A percentile compares a stretch with the other conserved stretches of the same genome.
Conservation (phyloP, 2,888 invertebrate genomes). For the Lepidocyrtinus sp. region DNA sequence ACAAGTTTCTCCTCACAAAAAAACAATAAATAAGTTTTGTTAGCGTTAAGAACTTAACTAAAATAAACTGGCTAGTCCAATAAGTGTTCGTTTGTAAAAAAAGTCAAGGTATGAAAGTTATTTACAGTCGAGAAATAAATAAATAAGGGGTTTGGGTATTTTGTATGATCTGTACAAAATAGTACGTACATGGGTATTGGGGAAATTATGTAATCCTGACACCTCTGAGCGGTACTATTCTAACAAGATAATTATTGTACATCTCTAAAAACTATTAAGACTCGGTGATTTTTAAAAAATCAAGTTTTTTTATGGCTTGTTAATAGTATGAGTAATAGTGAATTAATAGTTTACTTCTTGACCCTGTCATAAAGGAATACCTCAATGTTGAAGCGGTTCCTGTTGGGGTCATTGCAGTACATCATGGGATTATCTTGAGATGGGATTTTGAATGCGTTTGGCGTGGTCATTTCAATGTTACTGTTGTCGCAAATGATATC, state of each 20-base stretch:
- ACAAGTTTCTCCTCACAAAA: too few relatives aligned
- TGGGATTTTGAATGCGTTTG: conserved; percentile 68
- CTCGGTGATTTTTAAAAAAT: conserved; percentile 10
- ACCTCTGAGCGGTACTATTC: neutral
- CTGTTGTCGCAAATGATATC: conserved; percentile 68
- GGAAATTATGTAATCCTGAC: conserved; percentile 43
- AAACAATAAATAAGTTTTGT: too few relatives aligned
- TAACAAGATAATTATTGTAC: neutral
- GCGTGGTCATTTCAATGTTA: conserved; percentile 64
- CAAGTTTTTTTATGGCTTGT: too few relatives aligned
- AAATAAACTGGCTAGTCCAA: too few relatives aligned
- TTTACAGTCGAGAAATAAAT: conserved; percentile 42
- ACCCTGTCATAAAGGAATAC: conserved; percentile 65
- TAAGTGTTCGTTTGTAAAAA: too few relatives aligned
- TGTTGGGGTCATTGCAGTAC: conserved; percentile 66
- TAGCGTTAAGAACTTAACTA: too few relatives aligned
- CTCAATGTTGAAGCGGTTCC: conserved; percentile 66
- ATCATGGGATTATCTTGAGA: conserved; percentile 57
- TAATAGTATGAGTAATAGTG: too few relatives aligned
- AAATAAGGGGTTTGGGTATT: conserved; percentile 34
- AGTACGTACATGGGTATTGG: conserved; percentile 41
- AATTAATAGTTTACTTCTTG: conserved; percentile 39
- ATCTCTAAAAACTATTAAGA: neutral
- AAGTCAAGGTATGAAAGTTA: neutral
- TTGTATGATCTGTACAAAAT: conserved; percentile 44